Evolutionary conservation across 2,888 invertebrate species (phyloP).

Genomic region (Nephrotoma appendiculata): DNA sequence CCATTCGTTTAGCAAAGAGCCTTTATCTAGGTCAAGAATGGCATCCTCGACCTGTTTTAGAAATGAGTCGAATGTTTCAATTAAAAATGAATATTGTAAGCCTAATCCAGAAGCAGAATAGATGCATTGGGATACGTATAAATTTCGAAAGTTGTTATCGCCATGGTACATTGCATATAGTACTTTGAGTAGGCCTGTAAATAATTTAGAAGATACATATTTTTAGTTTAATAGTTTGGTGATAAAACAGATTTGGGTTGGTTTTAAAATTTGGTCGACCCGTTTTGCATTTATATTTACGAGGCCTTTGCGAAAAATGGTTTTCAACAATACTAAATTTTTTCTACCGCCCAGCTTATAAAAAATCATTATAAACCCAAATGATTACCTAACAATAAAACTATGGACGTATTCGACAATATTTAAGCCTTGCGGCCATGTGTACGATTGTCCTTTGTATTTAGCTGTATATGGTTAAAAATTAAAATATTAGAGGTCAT

Average conservation of each 20-base stretch:
- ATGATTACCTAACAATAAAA: too few relatives aligned
- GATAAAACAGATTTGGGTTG: not conserved
- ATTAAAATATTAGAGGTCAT: too few relatives aligned
- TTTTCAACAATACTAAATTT: too few relatives aligned
- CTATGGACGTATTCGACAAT: too few relatives aligned
- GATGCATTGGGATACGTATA: not conserved
- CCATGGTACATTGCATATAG: not conserved
- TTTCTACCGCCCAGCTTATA: too few relatives aligned
- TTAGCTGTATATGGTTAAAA: too few relatives aligned
- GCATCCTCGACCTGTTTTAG: not conserved
- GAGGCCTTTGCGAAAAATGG: too few relatives aligned
- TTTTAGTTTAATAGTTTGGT: not conserved
- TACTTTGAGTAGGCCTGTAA: not conserved
- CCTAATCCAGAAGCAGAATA: not conserved
- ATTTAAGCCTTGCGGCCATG: too few relatives aligned
- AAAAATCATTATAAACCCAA: too few relatives aligned
- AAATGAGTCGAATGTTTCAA: not conserved
- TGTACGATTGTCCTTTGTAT: too few relatives aligned
- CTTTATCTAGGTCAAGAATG: not conserved
- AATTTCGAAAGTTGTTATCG: not conserved
- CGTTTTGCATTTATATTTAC: too few relatives aligned
- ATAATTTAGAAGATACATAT: not conserved
- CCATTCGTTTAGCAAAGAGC: not conserved
- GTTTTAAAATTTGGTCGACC: too few relatives aligned
- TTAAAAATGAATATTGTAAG: not conserved